Evolutionary conservation across 2,797 vertebrate species (phyloP).

Genomic region (Rachycentron canadum): DNA sequence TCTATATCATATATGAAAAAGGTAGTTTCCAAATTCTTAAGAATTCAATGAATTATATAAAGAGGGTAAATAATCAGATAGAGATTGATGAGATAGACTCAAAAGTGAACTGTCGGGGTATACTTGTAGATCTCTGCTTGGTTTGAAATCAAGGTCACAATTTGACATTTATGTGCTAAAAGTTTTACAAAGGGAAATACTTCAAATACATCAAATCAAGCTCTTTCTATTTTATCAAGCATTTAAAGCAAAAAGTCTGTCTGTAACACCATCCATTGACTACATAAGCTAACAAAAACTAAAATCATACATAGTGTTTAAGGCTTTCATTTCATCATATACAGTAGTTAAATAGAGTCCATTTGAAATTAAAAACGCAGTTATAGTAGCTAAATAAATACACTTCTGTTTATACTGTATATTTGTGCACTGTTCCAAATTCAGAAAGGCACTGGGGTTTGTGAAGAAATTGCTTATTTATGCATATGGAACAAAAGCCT

Average conservation of each 20-base stretch:
- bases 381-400: slow-evolving; percentile 79
- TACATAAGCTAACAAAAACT: slow-evolving; percentile 30
- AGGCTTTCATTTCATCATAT: slow-evolving; percentile 49
- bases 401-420: slow-evolving; percentile 44
- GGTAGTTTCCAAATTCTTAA: not conserved
- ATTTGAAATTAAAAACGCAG: slow-evolving; percentile 68
- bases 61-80: not conserved
- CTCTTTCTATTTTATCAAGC: slow-evolving; percentile 33
- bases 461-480: slow-evolving; percentile 33
- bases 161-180: slow-evolving; percentile 37
- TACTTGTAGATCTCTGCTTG: slow-evolving; percentile 6
- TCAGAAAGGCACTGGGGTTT: slow-evolving; percentile 66
- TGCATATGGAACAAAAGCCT: slow-evolving; percentile 44
- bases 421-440: slow-evolving; percentile 48
- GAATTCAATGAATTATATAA: not conserved
- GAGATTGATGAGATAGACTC: not conserved
- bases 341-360: slow-evolving; percentile 70
- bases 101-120: not conserved
- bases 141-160: slow-evolving; percentile 31
- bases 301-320: slow-evolving; percentile 42
- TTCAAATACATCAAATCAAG: slow-evolving; percentile 23
- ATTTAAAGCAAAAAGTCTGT: slow-evolving; percentile 30
- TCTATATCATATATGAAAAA: not conserved
- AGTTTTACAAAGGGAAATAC: slow-evolving; percentile 29
- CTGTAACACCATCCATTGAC: slow-evolving; percentile 11